Percentiles rank a stretch among this genome's conserved stretches.
Conservation (phyloP, 2,113 vertebrate genomes). For the Callocephalon fimbriatum region DNA sequence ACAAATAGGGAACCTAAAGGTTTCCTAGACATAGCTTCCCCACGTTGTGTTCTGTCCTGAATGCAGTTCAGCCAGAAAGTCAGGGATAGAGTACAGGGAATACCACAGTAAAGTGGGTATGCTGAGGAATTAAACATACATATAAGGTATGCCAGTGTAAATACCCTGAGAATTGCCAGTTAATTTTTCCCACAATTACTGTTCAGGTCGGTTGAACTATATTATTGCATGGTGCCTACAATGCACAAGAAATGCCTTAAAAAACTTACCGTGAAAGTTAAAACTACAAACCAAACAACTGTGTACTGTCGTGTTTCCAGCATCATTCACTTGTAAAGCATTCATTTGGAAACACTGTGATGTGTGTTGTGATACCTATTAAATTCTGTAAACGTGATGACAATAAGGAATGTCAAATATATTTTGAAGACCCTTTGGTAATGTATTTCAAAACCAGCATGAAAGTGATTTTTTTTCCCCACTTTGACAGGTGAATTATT, state of each 20-base stretch:
- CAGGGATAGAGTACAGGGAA: not conserved
- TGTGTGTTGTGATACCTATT: slow-evolving; percentile 53
- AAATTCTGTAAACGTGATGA: slow-evolving; percentile 47
- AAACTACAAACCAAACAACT: not conserved
- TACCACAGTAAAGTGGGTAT: not conserved
- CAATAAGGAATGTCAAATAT: slow-evolving; percentile 57
- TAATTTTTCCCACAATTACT: not conserved
- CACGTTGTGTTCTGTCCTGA: accelerated
- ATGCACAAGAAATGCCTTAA: not conserved
- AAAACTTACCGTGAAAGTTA: slow-evolving; percentile 2
- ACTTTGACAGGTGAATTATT: slow-evolving; percentile 60
- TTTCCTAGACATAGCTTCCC: not conserved
- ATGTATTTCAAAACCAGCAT: slow-evolving; percentile 52
- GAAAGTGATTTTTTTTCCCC: not conserved
- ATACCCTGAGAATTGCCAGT: not conserved
- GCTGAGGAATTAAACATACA: not conserved
- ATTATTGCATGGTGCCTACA: not conserved
- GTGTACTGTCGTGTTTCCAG: not conserved
- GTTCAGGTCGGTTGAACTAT: not conserved
- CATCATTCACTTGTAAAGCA: slow-evolving; percentile 1
- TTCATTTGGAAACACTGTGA: slow-evolving; percentile 43
- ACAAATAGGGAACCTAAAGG: not conserved
- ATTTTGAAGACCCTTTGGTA: slow-evolving; percentile 52
- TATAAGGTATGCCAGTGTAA: not conserved
- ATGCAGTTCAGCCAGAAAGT: not conserved